Percentiles rank a stretch among this genome's conserved stretches.
Conservation (phyloP, 2,888 invertebrate genomes). For the Calliopum simillimum region DNA sequence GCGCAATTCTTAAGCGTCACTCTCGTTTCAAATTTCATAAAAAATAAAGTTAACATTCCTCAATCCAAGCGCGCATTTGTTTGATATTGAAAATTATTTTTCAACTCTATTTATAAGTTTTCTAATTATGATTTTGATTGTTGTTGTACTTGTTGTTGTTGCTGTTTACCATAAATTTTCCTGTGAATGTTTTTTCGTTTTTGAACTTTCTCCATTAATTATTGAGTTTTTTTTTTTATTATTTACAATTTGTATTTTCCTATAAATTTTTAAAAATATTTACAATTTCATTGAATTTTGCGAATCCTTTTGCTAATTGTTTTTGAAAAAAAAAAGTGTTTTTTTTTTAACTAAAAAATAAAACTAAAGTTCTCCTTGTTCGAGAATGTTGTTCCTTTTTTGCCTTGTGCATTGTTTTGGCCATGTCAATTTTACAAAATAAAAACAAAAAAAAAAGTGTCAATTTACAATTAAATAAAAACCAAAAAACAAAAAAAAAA, state of each 20-base stretch:
- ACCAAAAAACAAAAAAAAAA: slow-evolving; percentile 22
- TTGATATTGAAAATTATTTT: too few relatives aligned
- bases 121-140: not conserved
- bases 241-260: slow-evolving; percentile 22
- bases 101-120: too few relatives aligned
- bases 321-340: not conserved
- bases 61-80: too few relatives aligned
- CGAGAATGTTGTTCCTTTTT: slow-evolving; percentile 34
- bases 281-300: slow-evolving; percentile 37
- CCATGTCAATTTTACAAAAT: slow-evolving; percentile 38
- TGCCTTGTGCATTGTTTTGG: slow-evolving; percentile 37
- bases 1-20: too few relatives aligned
- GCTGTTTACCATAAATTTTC: slow-evolving; percentile 29
- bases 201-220: slow-evolving; percentile 3
- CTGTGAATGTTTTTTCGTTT: slow-evolving; percentile 31
- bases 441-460: slow-evolving; percentile 25
- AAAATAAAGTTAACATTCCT: too few relatives aligned
- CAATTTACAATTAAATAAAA: slow-evolving; percentile 22
- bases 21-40: too few relatives aligned
- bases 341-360: slow-evolving; percentile 15
- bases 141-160: slow-evolving; percentile 40
- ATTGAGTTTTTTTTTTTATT: slow-evolving; percentile 21
- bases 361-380: slow-evolving; percentile 24
- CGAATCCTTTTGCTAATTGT: slow-evolving; percentile 27
- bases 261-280: slow-evolving; percentile 29